Percentiles rank a stretch among this genome's conserved stretches.
These are phyloP conservation scores for Periophthalmus magnuspinnatus DNA, from an alignment of 2,797 vertebrate genomes.

Conservation along the genomic window DNA sequence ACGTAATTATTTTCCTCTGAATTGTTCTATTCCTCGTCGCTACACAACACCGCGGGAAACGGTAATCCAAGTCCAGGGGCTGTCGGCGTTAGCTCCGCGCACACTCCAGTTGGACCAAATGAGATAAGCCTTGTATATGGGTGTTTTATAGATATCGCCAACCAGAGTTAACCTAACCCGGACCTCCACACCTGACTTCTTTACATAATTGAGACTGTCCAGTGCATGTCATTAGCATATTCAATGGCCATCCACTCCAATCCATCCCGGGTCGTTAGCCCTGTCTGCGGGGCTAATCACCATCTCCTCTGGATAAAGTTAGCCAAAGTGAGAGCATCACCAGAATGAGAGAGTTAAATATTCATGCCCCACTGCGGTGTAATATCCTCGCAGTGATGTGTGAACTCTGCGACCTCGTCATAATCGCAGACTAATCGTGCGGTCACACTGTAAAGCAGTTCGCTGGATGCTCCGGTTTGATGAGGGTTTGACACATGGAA, in stretches of 20 bases:
- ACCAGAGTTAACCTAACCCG: slow-evolving; percentile 4
- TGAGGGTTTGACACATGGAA: slow-evolving; percentile 53
- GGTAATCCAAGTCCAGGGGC: neutral
- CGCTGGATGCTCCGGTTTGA: slow-evolving; percentile 42
- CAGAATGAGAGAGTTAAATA: slow-evolving; percentile 76
- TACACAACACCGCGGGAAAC: neutral
- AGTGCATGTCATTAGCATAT: slow-evolving; percentile 44
- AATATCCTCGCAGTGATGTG: slow-evolving; percentile 72
- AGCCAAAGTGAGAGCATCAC: slow-evolving; percentile 52
- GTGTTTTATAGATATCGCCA: slow-evolving; percentile 15
- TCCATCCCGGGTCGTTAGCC: slow-evolving; percentile 70
- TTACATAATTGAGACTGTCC: slow-evolving; percentile 32
- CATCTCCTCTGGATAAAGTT: slow-evolving; percentile 64
- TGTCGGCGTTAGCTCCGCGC: neutral
- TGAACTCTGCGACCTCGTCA: slow-evolving; percentile 58
- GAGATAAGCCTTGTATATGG: slow-evolving; percentile 8
- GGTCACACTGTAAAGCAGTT: slow-evolving; percentile 48
- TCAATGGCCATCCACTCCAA: slow-evolving; percentile 61
- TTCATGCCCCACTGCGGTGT: slow-evolving; percentile 66
- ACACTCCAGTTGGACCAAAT: slow-evolving; percentile 9
- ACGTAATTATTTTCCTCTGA: neutral
- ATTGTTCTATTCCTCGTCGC: neutral
- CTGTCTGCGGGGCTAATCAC: slow-evolving; percentile 69
- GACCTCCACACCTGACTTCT: slow-evolving; percentile 20
- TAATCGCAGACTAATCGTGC: slow-evolving; percentile 25